phyloP scores from a whole-genome alignment of 2,113 vertebrate species.

The Muscicapa adusta region DNA sequence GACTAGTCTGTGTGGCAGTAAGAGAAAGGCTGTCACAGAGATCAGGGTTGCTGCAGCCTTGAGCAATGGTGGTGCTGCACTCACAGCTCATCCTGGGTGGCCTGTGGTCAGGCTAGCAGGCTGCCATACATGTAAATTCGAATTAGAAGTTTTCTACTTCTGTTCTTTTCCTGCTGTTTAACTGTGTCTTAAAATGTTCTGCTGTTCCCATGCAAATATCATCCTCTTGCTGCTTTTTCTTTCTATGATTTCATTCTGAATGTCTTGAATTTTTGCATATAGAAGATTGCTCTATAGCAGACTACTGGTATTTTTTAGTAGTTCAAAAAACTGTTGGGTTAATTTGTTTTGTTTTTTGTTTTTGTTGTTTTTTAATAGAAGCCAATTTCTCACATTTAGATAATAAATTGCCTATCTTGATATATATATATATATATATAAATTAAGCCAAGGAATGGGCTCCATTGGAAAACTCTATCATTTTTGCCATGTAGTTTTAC shows the following conservation, averaged over 20 bases:
- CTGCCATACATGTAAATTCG: not conserved
- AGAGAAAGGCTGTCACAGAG: not conserved
- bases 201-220: not conserved
- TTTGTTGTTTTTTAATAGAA: not conserved
- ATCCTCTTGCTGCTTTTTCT: not conserved
- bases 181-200: not conserved
- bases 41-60: not conserved
- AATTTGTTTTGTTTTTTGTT: not conserved
- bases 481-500: not conserved
- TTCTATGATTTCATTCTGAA: not conserved
- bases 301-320: not conserved
- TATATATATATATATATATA: not conserved
- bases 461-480: not conserved
- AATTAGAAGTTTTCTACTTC: not conserved
- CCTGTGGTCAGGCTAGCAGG: not conserved
- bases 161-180: not conserved
- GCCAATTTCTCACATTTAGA: not conserved
- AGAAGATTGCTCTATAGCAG: not conserved
- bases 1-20: not conserved
- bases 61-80: rapidly evolving
- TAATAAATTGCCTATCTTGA: not conserved
- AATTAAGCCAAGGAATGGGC: not conserved
- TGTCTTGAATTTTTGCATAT: not conserved
- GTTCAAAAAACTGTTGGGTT: not conserved
- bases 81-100: not conserved